Base-by-base conservation (phyloP, 2,113 vertebrate genomes). In the Pachyramphus minor region DNA sequence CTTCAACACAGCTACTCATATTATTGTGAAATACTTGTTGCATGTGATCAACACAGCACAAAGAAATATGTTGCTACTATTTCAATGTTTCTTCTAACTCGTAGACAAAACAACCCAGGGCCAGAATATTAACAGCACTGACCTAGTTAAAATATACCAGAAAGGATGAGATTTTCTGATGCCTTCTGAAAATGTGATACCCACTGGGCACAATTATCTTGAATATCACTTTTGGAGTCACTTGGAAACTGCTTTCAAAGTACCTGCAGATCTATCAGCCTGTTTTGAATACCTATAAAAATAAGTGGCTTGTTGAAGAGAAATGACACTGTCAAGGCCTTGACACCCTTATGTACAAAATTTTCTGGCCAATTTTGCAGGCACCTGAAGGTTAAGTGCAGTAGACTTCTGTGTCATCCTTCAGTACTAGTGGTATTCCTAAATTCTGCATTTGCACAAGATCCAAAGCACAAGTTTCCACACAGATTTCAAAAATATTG, bases 21-120 rank as follows among this genome's bases (percentile, higher is more conserved):
- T 22, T 94, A 28, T 92, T 92, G 72, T 84, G 86, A 92, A 95
- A 90, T 92, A 71, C 42, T 92, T 92, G 60, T 83, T 88, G 75
- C 45, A 28, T 77, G 63, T 28, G 63, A 74, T 84, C 72, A 74
- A 90, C 72, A 52, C n/a, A 67, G 53, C 7, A 0, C 30, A 45
- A 67, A 83, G 72, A 84, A 95, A 58, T 72, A 59, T 87, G 64
- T 84, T 86, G 92, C 86, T 92, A 71, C 88, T 90, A 71, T 74
- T 94, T 80, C 68, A 59, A 2, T 64, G 45, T 68, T 95, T 85
- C 87, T 94, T 76, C 71, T 69, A 91, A 73, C 74, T 95, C 85
- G 56, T 1, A 95, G 92, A 87, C 84, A 91, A 90, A 97, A 96
- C 73, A 94, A 73, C 88, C 47, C 45, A 33, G 42, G 83, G 67